These are phyloP conservation scores for Enteromius viviparus DNA, from an alignment of 2,797 vertebrate genomes.

Conservation along the genomic window DNA sequence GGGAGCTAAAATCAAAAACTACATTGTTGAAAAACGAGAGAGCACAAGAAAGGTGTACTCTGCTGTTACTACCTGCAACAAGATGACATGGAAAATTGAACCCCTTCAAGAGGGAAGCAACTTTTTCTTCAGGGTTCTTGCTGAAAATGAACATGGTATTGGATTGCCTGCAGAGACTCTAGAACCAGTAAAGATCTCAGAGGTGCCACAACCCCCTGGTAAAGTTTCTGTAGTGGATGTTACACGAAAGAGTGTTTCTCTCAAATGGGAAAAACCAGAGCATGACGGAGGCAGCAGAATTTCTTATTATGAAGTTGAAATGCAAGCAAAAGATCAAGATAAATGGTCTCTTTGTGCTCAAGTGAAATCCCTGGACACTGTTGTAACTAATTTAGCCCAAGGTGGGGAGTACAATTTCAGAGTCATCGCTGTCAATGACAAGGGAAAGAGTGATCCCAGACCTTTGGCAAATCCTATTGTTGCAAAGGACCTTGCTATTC, in stretches of 20 bases:
- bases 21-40: constrained; percentile 97
- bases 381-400: constrained; percentile 87
- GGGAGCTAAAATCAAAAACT: constrained; percentile 96
- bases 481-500: constrained; percentile 93
- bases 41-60: constrained; percentile 96
- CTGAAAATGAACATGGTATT: constrained; percentile 96
- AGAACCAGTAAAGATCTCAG: constrained; percentile 93
- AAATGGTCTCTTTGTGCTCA: constrained; percentile 91
- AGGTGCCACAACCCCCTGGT: constrained; percentile 96
- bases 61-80: constrained; percentile 90
- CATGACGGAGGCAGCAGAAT: constrained; percentile 98
- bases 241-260: constrained; percentile 87
- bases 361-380: constrained; percentile 88
- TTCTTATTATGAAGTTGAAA: constrained; percentile 91
- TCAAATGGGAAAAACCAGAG: constrained; percentile 94
- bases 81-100: constrained; percentile 93
- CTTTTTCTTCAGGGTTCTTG: constrained; percentile 94
- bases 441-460: constrained; percentile 95
- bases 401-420: constrained; percentile 96
- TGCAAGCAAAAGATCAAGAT: constrained; percentile 91
- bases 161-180: constrained; percentile 88
- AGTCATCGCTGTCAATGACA: constrained; percentile 94
- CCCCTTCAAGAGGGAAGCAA: constrained; percentile 93
- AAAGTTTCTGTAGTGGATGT: constrained; percentile 95
- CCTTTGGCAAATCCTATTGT: constrained; percentile 88